Evolutionary conservation across 2,888 invertebrate species (phyloP).

Genomic region (Rhopalosiphum nymphaeae): DNA sequence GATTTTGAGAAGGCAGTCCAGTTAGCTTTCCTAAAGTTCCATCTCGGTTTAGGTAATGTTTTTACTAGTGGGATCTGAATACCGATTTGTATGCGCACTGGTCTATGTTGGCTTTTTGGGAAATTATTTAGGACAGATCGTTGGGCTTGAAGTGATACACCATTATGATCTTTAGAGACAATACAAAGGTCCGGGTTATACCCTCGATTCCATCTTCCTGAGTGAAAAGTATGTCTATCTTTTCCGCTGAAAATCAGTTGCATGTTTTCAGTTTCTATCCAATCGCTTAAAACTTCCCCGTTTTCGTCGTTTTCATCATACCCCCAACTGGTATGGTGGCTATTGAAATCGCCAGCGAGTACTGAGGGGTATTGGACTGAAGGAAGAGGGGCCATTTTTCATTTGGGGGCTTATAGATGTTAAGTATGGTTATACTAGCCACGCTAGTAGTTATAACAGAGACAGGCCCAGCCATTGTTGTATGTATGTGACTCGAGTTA

Average conservation of each 20-base stretch:
- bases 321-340: not conserved
- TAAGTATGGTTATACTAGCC: slow-evolving; percentile 11
- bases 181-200: not conserved
- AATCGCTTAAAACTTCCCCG: not conserved
- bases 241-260: slow-evolving; percentile 18
- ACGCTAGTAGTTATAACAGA: not conserved
- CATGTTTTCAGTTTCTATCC: not conserved
- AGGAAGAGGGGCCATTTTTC: not conserved
- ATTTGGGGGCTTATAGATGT: not conserved
- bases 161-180: not conserved
- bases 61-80: slow-evolving; percentile 16
- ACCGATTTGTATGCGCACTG: slow-evolving; percentile 14
- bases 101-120: not conserved
- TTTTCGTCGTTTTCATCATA: not conserved
- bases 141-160: not conserved
- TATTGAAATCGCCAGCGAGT: slow-evolving; percentile 22
- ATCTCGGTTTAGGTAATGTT: slow-evolving; percentile 9
- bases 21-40: slow-evolving; percentile 26
- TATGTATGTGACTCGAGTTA: slow-evolving; percentile 20
- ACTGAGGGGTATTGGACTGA: not conserved
- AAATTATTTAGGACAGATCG: slow-evolving; percentile 21
- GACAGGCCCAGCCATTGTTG: not conserved
- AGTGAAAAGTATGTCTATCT: slow-evolving; percentile 14
- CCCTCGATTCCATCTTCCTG: not conserved
- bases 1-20: slow-evolving; percentile 25